These are phyloP conservation scores for Eretmodus cyanostictus DNA, from an alignment of 2,113 vertebrate species.

Conservation along the genomic window DNA sequence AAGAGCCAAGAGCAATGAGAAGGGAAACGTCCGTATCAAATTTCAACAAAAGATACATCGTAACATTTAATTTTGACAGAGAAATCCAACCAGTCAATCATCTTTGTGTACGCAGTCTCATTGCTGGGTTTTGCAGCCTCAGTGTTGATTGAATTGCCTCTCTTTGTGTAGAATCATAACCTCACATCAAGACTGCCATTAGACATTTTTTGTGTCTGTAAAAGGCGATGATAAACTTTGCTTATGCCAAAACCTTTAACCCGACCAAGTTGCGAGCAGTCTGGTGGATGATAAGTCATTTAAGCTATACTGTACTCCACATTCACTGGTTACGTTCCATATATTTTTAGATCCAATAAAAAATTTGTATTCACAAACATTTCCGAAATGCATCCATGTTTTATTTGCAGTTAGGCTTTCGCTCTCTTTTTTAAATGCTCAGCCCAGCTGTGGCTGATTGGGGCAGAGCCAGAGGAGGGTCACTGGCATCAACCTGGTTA, in stretches of 20 bases:
- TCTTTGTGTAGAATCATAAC: neutral
- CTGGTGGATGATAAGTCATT: neutral
- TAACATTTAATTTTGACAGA: neutral
- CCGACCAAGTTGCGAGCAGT: neutral
- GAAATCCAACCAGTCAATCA: neutral
- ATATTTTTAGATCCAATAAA: neutral
- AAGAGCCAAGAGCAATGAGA: neutral
- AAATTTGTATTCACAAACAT: neutral
- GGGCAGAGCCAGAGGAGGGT: neutral
- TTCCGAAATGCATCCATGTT: neutral
- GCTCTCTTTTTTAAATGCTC: neutral
- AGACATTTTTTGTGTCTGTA: neutral
- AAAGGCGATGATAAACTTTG: neutral
- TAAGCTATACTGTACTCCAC: neutral
- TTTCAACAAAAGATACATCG: neutral
- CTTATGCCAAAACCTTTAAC: neutral
- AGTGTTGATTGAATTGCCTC: neutral
- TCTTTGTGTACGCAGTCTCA: neutral
- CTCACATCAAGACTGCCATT: neutral
- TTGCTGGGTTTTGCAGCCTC: neutral
- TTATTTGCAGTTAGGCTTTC: neutral
- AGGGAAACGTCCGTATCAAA: neutral
- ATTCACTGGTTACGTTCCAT: neutral
- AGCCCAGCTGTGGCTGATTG: neutral
- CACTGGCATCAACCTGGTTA: conserved; percentile 3